Percentiles rank a stretch among this genome's conserved stretches.
These are phyloP conservation scores for Hippocampus comes DNA, from an alignment of 2,113 vertebrate genomes.

Conservation along the genomic window DNA sequence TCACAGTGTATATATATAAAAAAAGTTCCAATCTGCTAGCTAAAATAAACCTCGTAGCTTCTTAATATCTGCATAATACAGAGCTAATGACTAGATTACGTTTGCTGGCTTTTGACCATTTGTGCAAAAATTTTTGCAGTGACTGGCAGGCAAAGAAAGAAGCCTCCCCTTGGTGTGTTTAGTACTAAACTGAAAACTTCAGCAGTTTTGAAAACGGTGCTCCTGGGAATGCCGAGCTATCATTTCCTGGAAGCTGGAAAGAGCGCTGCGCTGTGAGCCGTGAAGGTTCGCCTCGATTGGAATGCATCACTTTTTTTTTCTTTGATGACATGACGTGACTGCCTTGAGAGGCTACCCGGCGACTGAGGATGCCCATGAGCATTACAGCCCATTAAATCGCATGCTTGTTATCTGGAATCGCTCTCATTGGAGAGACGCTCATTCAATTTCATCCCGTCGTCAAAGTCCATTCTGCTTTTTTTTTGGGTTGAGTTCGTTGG, in stretches of 20 bases:
- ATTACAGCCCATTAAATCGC: conserved; percentile 48
- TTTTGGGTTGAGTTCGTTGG: conserved; percentile 49
- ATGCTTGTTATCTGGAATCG: conserved; percentile 61
- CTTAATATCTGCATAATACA: no score
- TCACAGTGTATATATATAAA: neutral
- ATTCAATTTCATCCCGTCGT: conserved; percentile 51
- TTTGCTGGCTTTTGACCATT: neutral
- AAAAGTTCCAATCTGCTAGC: no score
- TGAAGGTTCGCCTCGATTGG: conserved; percentile 48
- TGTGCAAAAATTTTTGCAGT: neutral
- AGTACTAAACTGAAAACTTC: conserved; percentile 11
- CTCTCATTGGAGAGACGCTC: conserved; percentile 43
- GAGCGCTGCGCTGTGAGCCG: conserved; percentile 31
- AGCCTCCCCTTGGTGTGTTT: neutral
- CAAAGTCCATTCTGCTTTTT: conserved; percentile 28
- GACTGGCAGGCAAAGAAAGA: conserved; percentile 12
- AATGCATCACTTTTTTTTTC: conserved; percentile 46
- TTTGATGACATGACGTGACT: conserved; percentile 23
- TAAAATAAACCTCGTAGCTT: no score
- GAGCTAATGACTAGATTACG: no score
- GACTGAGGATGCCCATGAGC: conserved; percentile 44
- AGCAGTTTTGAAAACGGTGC: conserved; percentile 9
- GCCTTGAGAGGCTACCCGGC: conserved; percentile 28
- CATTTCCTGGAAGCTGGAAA: conserved; percentile 19
- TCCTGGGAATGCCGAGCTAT: conserved; percentile 17